Evolutionary conservation across 2,888 invertebrate genomes (phyloP).

Genomic region (Nymphalis polychloros): DNA sequence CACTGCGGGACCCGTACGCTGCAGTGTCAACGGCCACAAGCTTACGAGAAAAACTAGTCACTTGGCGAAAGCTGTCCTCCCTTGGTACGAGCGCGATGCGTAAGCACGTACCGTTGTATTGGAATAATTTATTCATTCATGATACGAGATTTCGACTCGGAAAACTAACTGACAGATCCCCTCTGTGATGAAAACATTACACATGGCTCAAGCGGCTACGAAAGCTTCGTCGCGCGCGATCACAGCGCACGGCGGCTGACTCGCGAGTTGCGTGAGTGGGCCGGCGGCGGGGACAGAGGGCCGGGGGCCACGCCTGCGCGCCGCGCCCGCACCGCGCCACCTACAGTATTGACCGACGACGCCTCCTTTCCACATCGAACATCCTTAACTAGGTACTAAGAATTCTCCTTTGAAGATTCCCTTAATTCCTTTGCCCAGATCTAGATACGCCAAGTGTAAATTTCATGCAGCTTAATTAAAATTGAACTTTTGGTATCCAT

Average conservation of each 20-base stretch:
- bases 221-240: conserved; percentile 69
- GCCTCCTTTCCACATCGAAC: conserved; percentile 80
- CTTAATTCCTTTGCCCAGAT: conserved; percentile 69
- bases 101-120: conserved; percentile 27
- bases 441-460: conserved; percentile 63
- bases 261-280: conserved; percentile 78
- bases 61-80: conserved; percentile 69
- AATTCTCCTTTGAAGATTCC: conserved; percentile 78
- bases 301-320: conserved; percentile 59
- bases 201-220: conserved; percentile 69
- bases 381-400: conserved; percentile 79
- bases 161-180: conserved; percentile 59
- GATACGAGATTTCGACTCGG: conserved; percentile 49
- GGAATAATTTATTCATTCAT: conserved; percentile 62
- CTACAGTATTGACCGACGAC: conserved; percentile 81
- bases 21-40: conserved; percentile 80
- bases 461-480: conserved; percentile 20
- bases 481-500: background rate
- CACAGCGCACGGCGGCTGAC: conserved; percentile 76
- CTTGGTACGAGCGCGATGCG: conserved; percentile 34
- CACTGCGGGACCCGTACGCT: conserved; percentile 80
- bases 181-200: conserved; percentile 78
- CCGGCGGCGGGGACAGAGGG: conserved; percentile 50
- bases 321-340: conserved; percentile 77
- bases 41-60: conserved; percentile 74